A percentile compares a stretch with the other conserved stretches of the same genome.
phyloP scores from a whole-genome alignment of 2,888 invertebrate genomes.

The Rhodophaea formosa region DNA sequence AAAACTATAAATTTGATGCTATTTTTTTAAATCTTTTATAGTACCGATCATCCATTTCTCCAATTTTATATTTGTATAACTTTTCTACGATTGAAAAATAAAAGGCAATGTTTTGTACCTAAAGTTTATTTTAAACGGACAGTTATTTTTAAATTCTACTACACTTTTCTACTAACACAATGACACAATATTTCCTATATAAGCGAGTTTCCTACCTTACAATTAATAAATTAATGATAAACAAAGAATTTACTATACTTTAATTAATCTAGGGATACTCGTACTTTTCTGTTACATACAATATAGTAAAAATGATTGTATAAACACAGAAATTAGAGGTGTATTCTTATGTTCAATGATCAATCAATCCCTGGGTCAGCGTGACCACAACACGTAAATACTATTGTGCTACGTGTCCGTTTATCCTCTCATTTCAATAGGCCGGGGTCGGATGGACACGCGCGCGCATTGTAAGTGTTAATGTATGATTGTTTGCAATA shows the following conservation, averaged over 20 bases:
- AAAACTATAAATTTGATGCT: background rate
- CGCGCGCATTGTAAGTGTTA: conserved; percentile 43
- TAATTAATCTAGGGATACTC: background rate
- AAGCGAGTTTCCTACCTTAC: too few relatives aligned
- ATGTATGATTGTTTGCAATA: conserved; percentile 48
- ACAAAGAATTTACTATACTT: background rate
- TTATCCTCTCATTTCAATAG: conserved; percentile 32
- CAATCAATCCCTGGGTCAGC: conserved; percentile 61
- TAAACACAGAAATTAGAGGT: conserved; percentile 51
- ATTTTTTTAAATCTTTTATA: too few relatives aligned
- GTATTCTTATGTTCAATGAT: conserved; percentile 62
- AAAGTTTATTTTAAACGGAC: too few relatives aligned
- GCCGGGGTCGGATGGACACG: conserved; percentile 40
- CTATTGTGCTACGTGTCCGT: conserved; percentile 38
- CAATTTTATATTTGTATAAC: too few relatives aligned
- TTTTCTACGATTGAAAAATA: too few relatives aligned
- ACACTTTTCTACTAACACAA: too few relatives aligned
- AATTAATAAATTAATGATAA: too few relatives aligned
- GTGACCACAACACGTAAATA: conserved; percentile 42
- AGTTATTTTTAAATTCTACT: too few relatives aligned
- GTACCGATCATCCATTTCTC: too few relatives aligned
- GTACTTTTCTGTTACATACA: background rate
- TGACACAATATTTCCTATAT: too few relatives aligned
- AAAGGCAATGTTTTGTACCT: too few relatives aligned
- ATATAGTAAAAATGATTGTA: background rate